Conservation (phyloP, 2,797 vertebrate species). For the Syndactyla subalaris region DNA sequence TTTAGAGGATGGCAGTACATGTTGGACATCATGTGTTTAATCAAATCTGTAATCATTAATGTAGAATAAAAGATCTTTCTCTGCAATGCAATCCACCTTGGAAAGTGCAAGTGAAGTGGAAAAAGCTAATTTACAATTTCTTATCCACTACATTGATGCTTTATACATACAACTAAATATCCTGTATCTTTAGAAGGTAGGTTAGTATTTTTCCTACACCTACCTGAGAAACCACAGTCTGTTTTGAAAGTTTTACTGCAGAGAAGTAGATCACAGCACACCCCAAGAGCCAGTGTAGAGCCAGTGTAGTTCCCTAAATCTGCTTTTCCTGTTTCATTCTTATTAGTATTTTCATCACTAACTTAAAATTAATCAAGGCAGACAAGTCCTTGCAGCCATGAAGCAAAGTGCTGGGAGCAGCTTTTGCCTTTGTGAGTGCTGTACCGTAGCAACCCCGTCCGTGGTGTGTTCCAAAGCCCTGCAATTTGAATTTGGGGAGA, state of each 20-base stretch:
- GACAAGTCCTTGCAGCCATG: slow-evolving; percentile 43
- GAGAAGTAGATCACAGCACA: neutral
- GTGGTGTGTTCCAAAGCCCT: neutral
- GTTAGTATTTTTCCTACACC: neutral
- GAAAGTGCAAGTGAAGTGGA: neutral
- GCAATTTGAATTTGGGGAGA: slow-evolving; percentile 14
- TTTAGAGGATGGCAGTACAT: neutral
- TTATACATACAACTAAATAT: neutral
- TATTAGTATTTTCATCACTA: slow-evolving; percentile 33
- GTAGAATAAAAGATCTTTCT: neutral
- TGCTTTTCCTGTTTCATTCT: neutral
- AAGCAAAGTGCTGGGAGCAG: slow-evolving; percentile 29
- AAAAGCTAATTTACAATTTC: neutral
- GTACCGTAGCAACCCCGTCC: neutral
- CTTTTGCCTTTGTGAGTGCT: neutral
- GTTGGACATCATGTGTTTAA: neutral
- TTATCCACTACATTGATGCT: neutral
- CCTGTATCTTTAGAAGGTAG: neutral
- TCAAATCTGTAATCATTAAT: neutral
- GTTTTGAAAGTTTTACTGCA: neutral
- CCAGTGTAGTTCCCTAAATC: neutral
- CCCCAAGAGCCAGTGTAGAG: neutral
- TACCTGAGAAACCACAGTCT: neutral
- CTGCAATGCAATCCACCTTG: neutral
- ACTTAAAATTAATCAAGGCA: slow-evolving; percentile 33